Evolutionary conservation across 2,113 vertebrate species (phyloP).

Genomic region (Globicephala melas): DNA sequence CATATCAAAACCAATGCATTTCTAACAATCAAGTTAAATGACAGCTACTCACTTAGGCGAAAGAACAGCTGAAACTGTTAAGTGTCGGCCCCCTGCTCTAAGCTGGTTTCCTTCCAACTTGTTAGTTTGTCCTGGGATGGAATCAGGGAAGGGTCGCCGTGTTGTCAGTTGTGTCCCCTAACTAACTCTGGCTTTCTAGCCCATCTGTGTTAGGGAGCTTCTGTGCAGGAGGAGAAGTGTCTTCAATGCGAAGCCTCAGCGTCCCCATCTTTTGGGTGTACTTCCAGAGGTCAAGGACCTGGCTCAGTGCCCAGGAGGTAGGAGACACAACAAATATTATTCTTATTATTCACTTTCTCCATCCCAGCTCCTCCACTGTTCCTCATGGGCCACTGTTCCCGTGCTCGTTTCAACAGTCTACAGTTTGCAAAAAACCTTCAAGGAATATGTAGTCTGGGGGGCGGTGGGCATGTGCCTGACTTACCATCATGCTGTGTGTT

Average conservation of each 20-base stretch:
- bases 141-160: accelerated
- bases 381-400: background rate
- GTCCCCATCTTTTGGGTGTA: background rate
- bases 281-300: background rate
- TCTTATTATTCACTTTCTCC: background rate
- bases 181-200: background rate
- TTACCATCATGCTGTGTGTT: accelerated
- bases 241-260: background rate
- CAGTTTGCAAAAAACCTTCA: background rate
- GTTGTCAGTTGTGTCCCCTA: background rate
- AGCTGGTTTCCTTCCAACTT: background rate
- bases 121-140: background rate
- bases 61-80: background rate
- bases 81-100: background rate
- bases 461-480: background rate
- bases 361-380: background rate
- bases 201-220: background rate
- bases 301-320: background rate
- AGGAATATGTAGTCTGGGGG: background rate
- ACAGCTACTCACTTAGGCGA: background rate
- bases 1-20: background rate
- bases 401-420: background rate
- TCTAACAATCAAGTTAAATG: background rate
- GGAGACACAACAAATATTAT: background rate
- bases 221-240: background rate